Percentiles rank a stretch among this genome's conserved stretches.
phyloP scores from a whole-genome alignment of 2,113 vertebrate genomes.

The Ceyx margarethae region DNA sequence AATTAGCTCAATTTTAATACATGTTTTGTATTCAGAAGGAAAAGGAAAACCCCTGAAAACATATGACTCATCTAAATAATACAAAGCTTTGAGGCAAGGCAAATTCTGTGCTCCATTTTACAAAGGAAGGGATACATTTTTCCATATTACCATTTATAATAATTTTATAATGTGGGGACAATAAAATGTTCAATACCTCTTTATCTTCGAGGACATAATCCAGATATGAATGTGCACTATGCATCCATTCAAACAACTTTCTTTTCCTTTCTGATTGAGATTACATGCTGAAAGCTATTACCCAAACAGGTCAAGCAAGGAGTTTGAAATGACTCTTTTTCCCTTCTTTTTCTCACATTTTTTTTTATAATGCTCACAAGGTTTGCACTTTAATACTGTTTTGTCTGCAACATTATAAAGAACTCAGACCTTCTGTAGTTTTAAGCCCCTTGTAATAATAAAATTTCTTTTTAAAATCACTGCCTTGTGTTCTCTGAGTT shows the following conservation, averaged over 20 bases:
- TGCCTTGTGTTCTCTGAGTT: neutral
- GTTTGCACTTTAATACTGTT: neutral
- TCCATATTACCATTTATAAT: neutral
- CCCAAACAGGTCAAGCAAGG: neutral
- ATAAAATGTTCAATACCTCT: constrained; percentile 2
- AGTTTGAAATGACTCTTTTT: neutral
- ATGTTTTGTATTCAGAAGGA: neutral
- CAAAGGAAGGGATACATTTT: neutral
- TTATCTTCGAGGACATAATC: neutral
- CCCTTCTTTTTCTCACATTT: neutral
- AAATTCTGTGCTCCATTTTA: neutral
- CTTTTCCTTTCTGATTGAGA: constrained; percentile 3
- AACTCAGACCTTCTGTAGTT: neutral
- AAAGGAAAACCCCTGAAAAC: neutral
- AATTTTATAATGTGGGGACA: neutral
- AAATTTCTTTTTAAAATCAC: neutral
- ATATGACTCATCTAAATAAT: neutral
- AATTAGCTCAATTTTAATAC: neutral
- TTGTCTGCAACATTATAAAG: neutral
- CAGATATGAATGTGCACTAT: neutral
- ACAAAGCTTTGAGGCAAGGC: neutral
- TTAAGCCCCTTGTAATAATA: neutral
- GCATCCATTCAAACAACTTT: neutral
- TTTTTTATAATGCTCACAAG: neutral
- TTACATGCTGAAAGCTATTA: neutral